Conservation (phyloP, 2,888 invertebrate species). For the Polia nebulosa region DNA sequence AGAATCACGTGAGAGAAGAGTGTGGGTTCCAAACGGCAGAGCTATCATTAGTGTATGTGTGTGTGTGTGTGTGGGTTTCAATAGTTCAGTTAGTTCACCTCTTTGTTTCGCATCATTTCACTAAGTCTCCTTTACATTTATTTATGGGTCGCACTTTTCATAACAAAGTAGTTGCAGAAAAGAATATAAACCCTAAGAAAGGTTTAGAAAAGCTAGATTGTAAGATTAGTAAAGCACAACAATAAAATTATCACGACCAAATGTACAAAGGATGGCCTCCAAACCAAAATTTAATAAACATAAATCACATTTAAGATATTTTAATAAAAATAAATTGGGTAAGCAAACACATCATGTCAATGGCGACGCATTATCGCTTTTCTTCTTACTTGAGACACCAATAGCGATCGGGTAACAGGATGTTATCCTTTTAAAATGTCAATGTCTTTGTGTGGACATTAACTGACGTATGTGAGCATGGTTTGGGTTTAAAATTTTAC, state of each 20-base stretch:
- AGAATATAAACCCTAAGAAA: not conserved
- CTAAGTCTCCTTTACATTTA: no score
- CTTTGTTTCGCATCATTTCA: not conserved
- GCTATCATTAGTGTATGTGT: not conserved
- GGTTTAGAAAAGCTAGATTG: no score
- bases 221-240: no score
- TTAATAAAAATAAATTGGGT: not conserved
- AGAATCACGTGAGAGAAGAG: not conserved
- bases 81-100: not conserved
- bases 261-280: no score
- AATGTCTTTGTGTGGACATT: conserved; percentile 65
- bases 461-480: conserved; percentile 14
- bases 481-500: not conserved
- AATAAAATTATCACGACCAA: no score
- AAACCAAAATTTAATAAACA: not conserved
- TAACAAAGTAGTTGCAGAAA: not conserved
- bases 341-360: conserved; percentile 26
- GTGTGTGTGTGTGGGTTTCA: no score
- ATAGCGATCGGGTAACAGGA: conserved; percentile 77
- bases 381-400: conserved; percentile 39
- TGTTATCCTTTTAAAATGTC: conserved; percentile 88
- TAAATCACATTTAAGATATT: not conserved
- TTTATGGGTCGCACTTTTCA: not conserved
- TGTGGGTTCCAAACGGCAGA: not conserved
- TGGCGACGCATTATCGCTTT: conserved; percentile 55